Evolutionary conservation across 1,140 invertebrate species (phyloP), one percentile per base, ranked within the genome.

Genomic region (Mactra quadrangularis): DNA sequence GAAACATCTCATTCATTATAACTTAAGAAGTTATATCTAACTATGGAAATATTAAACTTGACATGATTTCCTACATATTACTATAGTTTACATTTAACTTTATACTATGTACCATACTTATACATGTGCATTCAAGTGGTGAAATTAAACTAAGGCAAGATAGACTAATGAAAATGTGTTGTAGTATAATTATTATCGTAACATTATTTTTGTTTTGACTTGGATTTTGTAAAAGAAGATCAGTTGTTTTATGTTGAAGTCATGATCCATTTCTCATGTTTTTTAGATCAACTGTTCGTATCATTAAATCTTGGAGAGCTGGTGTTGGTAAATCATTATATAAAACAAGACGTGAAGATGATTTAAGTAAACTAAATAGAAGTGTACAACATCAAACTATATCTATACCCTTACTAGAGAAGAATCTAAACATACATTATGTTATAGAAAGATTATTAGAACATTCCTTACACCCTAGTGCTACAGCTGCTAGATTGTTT

Each of bases 331-430:
- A 77, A 41, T 33, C 59, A 1, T 19, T 78, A 13, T 78, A 64
- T 31, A 55, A 53, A 25, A 31, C 50, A 29, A 50, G 75, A 35
- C 17, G 6, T 15, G 62, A 64, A n/a, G 59, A 55, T 27, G 29
- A 64, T 11, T 60, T 78, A 15, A 0, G 15, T n/a, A 29, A n/a
- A 2, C 17, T 59, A 22, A 53, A 53, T 25, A 38, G 19, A 52
- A 53, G 7, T 22, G 13, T 64, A 3, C 7, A 33, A 35, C 15
- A 25, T 4, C 13, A 64, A 1, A 62, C 4, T 31, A 57, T 83
- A 33, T 59, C 78, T n/a, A 87, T 89, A n/a, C 84, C 85, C 3
- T 68, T 89, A 31, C 86, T 87, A 38, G 81, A 82, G 19, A 86
- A 84, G 64, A 29, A 31, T 2, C 84, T 87, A n/a, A 38, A 86